Percentiles rank a stretch among this genome's conserved stretches.
These are phyloP conservation scores for Scelioninae gen. 2 DNA, from an alignment of 2,888 invertebrate species.

Conservation along the genomic window DNA sequence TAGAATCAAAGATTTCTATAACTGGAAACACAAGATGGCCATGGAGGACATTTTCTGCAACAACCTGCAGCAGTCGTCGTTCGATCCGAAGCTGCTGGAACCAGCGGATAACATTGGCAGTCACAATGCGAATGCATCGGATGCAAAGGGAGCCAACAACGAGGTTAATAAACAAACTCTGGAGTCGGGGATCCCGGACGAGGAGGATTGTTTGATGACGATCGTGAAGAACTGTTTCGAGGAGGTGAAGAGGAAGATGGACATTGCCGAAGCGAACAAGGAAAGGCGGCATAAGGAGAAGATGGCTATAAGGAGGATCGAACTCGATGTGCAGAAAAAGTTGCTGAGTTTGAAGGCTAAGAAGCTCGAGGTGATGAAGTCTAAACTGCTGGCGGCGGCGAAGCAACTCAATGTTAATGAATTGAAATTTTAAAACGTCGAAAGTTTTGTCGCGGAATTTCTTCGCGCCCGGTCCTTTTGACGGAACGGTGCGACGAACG, in stretches of 20 bases:
- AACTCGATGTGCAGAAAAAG: constrained; percentile 62
- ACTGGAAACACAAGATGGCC: constrained; percentile 71
- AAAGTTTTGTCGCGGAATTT: no score
- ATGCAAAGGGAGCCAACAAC: constrained; percentile 3
- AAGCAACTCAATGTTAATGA: constrained; percentile 40
- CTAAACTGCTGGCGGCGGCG: constrained; percentile 58
- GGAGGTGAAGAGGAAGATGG: constrained; percentile 64
- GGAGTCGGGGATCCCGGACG: constrained; percentile 1
- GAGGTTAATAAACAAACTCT: not conserved
- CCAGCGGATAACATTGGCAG: not conserved
- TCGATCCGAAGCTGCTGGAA: constrained; percentile 22
- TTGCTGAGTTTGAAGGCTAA: constrained; percentile 61
- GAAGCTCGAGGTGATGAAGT: constrained; percentile 60
- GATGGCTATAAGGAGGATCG: constrained; percentile 58
- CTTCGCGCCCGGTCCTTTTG: no score
- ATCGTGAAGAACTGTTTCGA: constrained; percentile 60
- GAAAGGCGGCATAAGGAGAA: constrained; percentile 64
- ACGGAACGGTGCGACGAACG: no score
- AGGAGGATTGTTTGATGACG: constrained; percentile 34
- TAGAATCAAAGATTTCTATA: constrained; percentile 70
- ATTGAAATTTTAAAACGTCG: constrained; percentile 17
- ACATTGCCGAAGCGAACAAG: constrained; percentile 58
- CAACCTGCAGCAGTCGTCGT: constrained; percentile 57
- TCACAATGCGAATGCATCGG: constrained; percentile 13
- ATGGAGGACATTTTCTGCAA: constrained; percentile 69